A percentile compares a stretch with the other conserved stretches of the same genome.
Conservation (phyloP, 2,888 invertebrate species). For the Lysandra bellargus region DNA sequence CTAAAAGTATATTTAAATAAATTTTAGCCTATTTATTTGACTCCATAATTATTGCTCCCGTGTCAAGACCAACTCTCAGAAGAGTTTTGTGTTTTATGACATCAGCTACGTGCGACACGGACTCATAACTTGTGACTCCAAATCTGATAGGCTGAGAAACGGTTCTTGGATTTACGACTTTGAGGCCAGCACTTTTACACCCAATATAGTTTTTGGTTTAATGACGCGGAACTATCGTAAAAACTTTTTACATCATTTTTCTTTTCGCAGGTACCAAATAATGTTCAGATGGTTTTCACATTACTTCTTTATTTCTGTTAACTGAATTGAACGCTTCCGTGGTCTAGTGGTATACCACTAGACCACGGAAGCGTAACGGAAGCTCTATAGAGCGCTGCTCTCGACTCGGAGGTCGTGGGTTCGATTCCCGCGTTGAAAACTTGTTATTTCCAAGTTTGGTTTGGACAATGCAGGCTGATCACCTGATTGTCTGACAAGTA, state of each 20-base stretch:
- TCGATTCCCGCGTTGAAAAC: too few relatives aligned
- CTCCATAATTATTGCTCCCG: background rate
- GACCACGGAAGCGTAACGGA: too few relatives aligned
- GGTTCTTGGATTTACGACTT: conserved; percentile 20
- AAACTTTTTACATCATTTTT: conserved; percentile 28
- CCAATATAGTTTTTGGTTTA: conserved; percentile 1
- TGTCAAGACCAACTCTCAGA: background rate
- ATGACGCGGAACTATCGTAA: background rate
- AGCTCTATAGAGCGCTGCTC: too few relatives aligned
- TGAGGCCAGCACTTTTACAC: conserved; percentile 18
- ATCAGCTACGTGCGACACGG: background rate
- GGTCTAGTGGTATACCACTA: too few relatives aligned
- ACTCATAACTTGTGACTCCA: conserved; percentile 19
- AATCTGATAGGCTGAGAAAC: conserved; percentile 24
- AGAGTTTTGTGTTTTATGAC: background rate
- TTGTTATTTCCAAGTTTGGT: too few relatives aligned
- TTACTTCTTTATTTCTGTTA: background rate
- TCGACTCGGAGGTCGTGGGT: too few relatives aligned
- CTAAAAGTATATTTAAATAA: background rate
- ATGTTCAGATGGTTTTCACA: background rate
- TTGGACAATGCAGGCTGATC: too few relatives aligned
- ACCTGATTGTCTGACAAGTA: too few relatives aligned
- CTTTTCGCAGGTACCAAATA: background rate
- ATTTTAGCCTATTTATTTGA: background rate
- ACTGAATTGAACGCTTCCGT: too few relatives aligned